Conservation (phyloP, 1,140 invertebrate genomes). For the Lordiphosa stackelbergi region DNA sequence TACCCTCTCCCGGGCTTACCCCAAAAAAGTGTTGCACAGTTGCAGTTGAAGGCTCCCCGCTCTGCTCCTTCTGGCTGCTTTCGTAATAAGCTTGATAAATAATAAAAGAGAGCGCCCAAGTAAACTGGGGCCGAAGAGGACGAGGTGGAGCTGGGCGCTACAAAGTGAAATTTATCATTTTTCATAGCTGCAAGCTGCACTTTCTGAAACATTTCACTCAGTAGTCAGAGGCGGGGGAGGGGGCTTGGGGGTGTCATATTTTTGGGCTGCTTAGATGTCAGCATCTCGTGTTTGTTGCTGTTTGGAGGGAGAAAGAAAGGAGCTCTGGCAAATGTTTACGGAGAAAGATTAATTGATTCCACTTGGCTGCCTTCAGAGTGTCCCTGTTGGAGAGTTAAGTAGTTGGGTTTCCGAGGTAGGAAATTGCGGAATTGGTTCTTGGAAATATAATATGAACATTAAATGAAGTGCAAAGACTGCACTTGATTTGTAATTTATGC, state of each 20-base stretch:
- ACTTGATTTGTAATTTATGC: too few relatives aligned
- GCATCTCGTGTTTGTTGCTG: conserved; percentile 44
- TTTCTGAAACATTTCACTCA: conserved; percentile 75
- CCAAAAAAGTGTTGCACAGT: conserved; percentile 48
- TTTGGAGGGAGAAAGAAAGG: conserved; percentile 8
- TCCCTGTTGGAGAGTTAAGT: conserved; percentile 34
- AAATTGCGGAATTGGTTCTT: conserved; percentile 7
- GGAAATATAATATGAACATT: conserved; percentile 1
- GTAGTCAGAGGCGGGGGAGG: conserved; percentile 22
- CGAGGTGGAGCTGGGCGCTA: conserved; percentile 19
- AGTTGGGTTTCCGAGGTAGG: conserved; percentile 2
- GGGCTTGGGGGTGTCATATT: conserved; percentile 45
- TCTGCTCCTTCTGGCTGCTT: conserved; percentile 42
- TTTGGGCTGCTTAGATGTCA: conserved; percentile 62
- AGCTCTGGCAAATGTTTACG: conserved; percentile 66
- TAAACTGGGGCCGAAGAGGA: conserved; percentile 14
- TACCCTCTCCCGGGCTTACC: not conserved
- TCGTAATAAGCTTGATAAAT: conserved; percentile 74
- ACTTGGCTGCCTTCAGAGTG: conserved; percentile 67
- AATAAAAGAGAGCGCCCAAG: conserved; percentile 54
- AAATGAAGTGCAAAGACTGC: too few relatives aligned
- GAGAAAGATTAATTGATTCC: conserved; percentile 73
- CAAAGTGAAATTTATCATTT: conserved; percentile 72
- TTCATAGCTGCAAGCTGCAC: conserved; percentile 72
- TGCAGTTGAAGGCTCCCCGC: conserved; percentile 53